Base-by-base conservation (phyloP, 2,888 invertebrate species). In the Leptogaster cylindrica region DNA sequence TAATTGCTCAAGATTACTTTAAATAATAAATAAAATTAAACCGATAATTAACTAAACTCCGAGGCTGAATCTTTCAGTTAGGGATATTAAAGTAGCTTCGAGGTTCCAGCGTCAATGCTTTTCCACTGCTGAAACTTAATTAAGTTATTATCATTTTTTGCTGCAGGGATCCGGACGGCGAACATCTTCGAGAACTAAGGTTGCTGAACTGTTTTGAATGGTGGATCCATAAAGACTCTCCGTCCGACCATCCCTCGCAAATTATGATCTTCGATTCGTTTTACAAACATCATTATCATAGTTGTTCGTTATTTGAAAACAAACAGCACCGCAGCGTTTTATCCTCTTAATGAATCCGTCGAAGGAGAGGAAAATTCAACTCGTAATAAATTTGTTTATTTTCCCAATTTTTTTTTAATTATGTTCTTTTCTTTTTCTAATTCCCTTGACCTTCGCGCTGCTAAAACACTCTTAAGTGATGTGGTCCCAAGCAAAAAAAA, bases 211-310 rank as follows among this genome's bases (percentile, higher is more conserved):
- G 18, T 20, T 39, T 58, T 58, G 18, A 36, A 41, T 58, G 8
- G 25, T 16, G 14, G 28, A 44, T 27, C 31, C 10, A 18, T 28
- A 14, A n/a, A n/a, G n/a, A 27, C 18, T 44, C 44, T 27, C 31
- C 28, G 44, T 20, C 28, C 20, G 27, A 12, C 36, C 36, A 55
- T 36, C 44, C 44, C 16, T 44, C 4, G 41, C 20, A 61, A 61
- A 61, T 61, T 61, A 44, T 61, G 44, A 41, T 61, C 61, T 61
- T 61, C 61, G 61, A 61, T 61, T 61, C 61, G 44, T 61, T 61
- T 61, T 27, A 61, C 44, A 61, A 61, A 61, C 61, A 61, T 44
- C 61, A 61, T 61, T 61, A 61, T 44, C 61, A 28, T 41, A 41
- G 27, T 41, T 44, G 41, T 61, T 28, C 28, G 5, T 25, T 27